phyloP scores from a whole-genome alignment of 2,888 invertebrate genomes.

The Ptychoptera albimana region DNA sequence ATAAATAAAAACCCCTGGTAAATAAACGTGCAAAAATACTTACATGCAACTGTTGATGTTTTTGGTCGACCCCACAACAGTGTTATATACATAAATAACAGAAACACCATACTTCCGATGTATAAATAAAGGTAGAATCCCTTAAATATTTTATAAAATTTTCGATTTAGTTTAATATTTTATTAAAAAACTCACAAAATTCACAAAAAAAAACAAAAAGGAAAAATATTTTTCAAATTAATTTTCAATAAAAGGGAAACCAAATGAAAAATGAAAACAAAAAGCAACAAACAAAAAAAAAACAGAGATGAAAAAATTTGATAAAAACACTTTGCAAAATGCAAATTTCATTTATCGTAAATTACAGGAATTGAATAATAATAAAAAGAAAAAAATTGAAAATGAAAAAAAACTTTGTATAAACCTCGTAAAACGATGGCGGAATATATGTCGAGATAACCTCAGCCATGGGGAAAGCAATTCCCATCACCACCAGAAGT shows the following conservation, averaged over 20 bases:
- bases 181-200: neutral
- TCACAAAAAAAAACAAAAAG: neutral
- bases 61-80: conserved; percentile 48
- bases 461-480: conserved; percentile 91
- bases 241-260: neutral
- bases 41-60: conserved; percentile 37
- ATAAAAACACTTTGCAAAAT: neutral
- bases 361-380: neutral
- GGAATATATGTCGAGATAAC: conserved; percentile 89
- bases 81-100: conserved; percentile 70
- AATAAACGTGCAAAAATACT: conserved; percentile 19
- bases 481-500: conserved; percentile 84
- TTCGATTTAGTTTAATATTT: conserved; percentile 5
- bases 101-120: conserved; percentile 71
- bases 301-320: neutral
- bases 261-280: neutral
- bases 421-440: conserved; percentile 81
- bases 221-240: neutral
- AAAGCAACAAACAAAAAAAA: neutral
- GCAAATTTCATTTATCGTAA: neutral
- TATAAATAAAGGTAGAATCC: conserved; percentile 78
- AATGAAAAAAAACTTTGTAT: conserved; percentile 10
- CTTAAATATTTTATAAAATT: conserved; percentile 29
- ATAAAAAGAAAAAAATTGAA: neutral
- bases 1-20: conserved; percentile 3